A percentile compares a stretch with the other conserved stretches of the same genome.
Evolutionary conservation across 1,140 invertebrate genomes (phyloP).

Genomic region (Brachionus paranguensis): DNA sequence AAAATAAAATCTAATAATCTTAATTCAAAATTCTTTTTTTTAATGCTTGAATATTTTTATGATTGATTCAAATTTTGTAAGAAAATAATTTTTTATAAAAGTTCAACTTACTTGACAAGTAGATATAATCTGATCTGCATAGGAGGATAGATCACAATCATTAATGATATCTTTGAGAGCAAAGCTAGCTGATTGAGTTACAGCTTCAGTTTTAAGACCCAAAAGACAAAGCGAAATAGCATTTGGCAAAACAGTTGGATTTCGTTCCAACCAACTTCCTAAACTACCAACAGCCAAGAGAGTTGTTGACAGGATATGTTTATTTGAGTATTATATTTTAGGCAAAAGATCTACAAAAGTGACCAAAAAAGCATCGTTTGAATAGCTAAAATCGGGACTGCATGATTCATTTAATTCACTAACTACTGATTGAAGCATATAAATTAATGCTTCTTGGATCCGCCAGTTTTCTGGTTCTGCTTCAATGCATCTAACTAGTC

Average conservation of each 20-base stretch:
- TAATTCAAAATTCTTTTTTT: no score
- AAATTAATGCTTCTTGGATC: constrained; percentile 20
- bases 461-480: constrained; percentile 5
- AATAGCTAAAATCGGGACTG: constrained; percentile 29
- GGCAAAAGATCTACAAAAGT: constrained; percentile 29
- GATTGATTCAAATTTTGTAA: no score
- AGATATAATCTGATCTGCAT: constrained; percentile 8
- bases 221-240: constrained; percentile 31
- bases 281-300: constrained; percentile 35
- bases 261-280: constrained; percentile 30
- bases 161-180: constrained; percentile 37
- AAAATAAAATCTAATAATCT: no score
- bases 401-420: constrained; percentile 40
- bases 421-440: constrained; percentile 35
- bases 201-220: constrained; percentile 33
- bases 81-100: no score
- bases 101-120: constrained; percentile 20
- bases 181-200: constrained; percentile 38
- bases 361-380: constrained; percentile 6
- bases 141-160: constrained; percentile 25
- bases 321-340: constrained; percentile 27
- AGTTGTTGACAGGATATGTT: constrained; percentile 32
- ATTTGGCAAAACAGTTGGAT: constrained; percentile 11
- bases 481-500: background rate
- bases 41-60: no score